Evolutionary conservation across 2,113 vertebrate genomes (phyloP).

Genomic region (Opisthocomus hoazin): DNA sequence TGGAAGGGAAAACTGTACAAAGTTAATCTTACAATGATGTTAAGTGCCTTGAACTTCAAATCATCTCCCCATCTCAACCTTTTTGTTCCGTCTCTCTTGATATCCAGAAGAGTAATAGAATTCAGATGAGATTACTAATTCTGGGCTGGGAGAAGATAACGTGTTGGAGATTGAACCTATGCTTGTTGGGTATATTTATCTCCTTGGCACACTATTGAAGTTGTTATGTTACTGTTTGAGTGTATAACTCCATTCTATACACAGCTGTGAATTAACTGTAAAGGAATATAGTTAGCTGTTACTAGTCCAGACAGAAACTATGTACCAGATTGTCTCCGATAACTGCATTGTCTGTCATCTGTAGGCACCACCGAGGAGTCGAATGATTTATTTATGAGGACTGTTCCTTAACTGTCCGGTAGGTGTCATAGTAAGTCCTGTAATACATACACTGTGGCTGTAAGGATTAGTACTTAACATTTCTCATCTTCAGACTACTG

Average conservation of each 20-base stretch:
- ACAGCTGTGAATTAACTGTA: not conserved
- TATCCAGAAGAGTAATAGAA: not conserved
- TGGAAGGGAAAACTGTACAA: not conserved
- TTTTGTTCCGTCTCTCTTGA: not conserved
- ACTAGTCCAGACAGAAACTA: not conserved
- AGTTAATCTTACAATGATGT: not conserved
- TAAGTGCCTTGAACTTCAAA: not conserved
- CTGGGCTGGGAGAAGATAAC: not conserved
- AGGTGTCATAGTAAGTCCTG: constrained; percentile 24
- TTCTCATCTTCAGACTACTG: not conserved
- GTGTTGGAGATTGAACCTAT: not conserved
- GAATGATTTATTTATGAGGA: not conserved
- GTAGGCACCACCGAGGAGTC: not conserved
- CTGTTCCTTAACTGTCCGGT: not conserved
- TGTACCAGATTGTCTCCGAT: not conserved
- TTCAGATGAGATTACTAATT: not conserved
- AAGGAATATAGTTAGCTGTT: not conserved
- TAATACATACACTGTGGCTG: not conserved
- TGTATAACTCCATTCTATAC: not conserved
- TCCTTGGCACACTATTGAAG: not conserved
- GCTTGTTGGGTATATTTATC: not conserved
- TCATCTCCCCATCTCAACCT: not conserved
- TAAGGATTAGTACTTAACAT: not conserved
- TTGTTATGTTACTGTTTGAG: not conserved
- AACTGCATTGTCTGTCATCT: not conserved